Evolutionary conservation across 2,113 vertebrate species (phyloP).

Genomic region (Tupaia tana): DNA sequence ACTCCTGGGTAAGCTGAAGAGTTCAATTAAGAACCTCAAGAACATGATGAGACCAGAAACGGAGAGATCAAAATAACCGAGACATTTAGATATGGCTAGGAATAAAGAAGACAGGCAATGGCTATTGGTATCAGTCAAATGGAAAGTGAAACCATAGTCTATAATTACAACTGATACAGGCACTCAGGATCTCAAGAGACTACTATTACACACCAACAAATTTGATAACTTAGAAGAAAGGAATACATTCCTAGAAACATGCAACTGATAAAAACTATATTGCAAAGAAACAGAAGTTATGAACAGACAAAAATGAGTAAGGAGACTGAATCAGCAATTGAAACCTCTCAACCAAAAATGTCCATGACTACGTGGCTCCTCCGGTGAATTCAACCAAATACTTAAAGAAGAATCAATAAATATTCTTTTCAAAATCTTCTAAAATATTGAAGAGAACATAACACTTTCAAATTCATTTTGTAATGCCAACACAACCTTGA

Average conservation of each 20-base stretch:
- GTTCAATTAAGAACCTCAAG: neutral
- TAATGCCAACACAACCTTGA: too few relatives aligned
- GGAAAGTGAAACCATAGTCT: neutral
- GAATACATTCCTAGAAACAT: neutral
- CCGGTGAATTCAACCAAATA: too few relatives aligned
- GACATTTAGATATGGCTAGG: neutral
- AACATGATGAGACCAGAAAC: neutral
- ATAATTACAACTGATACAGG: neutral
- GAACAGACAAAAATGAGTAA: neutral
- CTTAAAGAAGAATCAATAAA: neutral
- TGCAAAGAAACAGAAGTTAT: neutral
- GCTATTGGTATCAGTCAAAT: neutral
- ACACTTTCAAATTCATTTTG: neutral
- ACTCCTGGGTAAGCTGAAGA: neutral
- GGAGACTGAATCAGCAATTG: too few relatives aligned
- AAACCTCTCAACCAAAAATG: neutral
- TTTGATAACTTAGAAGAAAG: neutral
- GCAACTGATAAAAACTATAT: neutral
- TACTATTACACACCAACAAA: neutral
- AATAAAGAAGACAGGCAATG: neutral
- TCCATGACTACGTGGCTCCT: too few relatives aligned
- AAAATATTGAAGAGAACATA: neutral
- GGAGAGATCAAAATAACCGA: neutral
- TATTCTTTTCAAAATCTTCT: neutral
- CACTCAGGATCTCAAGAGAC: neutral